phyloP scores from a whole-genome alignment of 2,888 invertebrate species.

The Copidosoma aretas region DNA sequence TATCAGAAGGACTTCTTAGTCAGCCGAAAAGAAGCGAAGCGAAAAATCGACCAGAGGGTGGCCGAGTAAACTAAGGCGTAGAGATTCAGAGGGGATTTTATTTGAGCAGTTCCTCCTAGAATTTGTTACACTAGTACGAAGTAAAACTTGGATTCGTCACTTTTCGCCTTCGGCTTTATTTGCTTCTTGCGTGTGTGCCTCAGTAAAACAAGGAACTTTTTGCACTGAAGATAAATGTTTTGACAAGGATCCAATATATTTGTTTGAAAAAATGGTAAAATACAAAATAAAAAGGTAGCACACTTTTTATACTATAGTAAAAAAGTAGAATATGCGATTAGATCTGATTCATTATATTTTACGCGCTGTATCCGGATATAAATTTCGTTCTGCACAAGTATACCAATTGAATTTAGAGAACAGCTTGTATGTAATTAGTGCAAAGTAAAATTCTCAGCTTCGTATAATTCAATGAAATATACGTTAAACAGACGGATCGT shows the following conservation, averaged over 20 bases:
- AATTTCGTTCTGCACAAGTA: too few species aligned
- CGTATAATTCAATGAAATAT: too few species aligned
- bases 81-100: not conserved
- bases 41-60: not conserved
- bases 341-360: too few species aligned
- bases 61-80: not conserved
- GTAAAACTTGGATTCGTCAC: not conserved
- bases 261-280: slow-evolving; percentile 5
- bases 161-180: slow-evolving; percentile 13
- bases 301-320: not conserved
- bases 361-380: too few species aligned
- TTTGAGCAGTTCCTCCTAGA: not conserved
- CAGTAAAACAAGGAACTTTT: slow-evolving; percentile 1
- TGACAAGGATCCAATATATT: slow-evolving; percentile 3
- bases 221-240: not conserved
- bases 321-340: not conserved
- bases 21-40: not conserved
- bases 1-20: not conserved
- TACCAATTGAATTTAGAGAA: too few species aligned
- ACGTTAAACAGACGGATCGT: too few species aligned
- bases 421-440: too few species aligned
- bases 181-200: slow-evolving; percentile 3
- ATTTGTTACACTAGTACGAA: not conserved
- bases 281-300: not conserved
- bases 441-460: too few species aligned